Evolutionary conservation across 2,888 invertebrate species (phyloP).

Genomic region (Patella depressa): DNA sequence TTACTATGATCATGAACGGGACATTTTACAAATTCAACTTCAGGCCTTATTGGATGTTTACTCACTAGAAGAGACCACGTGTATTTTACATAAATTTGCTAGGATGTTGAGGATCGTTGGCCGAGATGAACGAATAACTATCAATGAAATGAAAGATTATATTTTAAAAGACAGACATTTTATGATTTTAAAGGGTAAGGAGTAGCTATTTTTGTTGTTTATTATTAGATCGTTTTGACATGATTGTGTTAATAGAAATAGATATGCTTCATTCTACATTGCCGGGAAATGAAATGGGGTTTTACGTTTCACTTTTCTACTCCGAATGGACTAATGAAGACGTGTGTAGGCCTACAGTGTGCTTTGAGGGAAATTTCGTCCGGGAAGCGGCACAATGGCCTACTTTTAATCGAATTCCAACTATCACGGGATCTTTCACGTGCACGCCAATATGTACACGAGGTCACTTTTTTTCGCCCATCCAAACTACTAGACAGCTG

Average conservation of each 20-base stretch:
- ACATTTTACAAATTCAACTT: background rate
- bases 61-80: background rate
- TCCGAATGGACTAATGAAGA: background rate
- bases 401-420: too few relatives aligned
- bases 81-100: background rate
- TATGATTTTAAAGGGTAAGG: background rate
- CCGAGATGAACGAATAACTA: background rate
- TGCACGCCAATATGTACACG: too few relatives aligned
- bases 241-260: too few relatives aligned
- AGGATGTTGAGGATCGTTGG: background rate
- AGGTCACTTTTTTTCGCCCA: too few relatives aligned
- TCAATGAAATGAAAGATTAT: background rate
- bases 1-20: background rate
- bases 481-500: too few relatives aligned
- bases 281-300: background rate
- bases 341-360: too few relatives aligned
- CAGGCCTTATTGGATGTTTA: background rate
- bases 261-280: background rate
- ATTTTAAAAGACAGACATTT: background rate
- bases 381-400: too few relatives aligned
- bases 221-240: too few relatives aligned
- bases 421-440: too few relatives aligned
- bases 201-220: background rate
- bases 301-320: background rate
- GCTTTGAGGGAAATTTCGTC: too few relatives aligned